A percentile compares a stretch with the other conserved stretches of the same genome.
Evolutionary conservation across 2,797 vertebrate species (phyloP).

Genomic region (Spinibarbus caldwelli): DNA sequence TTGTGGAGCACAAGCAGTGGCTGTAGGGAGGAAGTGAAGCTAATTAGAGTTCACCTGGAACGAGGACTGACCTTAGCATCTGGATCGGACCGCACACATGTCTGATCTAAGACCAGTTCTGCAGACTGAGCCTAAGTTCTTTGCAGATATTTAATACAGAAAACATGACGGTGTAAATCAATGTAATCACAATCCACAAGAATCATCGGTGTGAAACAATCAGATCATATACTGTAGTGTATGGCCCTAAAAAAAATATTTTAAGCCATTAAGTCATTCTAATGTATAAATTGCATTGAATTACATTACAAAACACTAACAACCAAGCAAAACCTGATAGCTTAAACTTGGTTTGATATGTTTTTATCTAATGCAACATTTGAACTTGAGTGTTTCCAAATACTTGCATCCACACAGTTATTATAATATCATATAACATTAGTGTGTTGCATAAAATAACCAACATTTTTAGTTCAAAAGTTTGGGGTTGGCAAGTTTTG

Average conservation of each 20-base stretch:
- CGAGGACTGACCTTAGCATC: slow-evolving; percentile 32
- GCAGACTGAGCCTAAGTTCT: too few species aligned
- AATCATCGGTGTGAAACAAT: not conserved
- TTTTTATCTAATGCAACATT: not conserved
- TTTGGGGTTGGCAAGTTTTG: not conserved
- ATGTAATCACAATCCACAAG: not conserved
- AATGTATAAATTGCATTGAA: too few species aligned
- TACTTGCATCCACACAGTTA: not conserved
- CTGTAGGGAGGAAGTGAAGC: slow-evolving; percentile 18
- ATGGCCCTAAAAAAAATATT: not conserved
- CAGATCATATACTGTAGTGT: not conserved
- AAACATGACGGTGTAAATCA: not conserved
- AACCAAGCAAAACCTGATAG: too few species aligned
- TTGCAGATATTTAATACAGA: too few species aligned
- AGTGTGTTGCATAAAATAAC: not conserved
- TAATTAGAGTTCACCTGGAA: slow-evolving; percentile 29
- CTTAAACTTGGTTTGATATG: too few species aligned
- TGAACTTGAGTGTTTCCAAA: too few species aligned
- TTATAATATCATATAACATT: not conserved
- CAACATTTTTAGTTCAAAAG: not conserved
- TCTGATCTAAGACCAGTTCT: not conserved
- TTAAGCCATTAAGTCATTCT: not conserved
- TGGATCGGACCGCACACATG: not conserved
- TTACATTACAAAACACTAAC: too few species aligned
- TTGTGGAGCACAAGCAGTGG: not conserved